A percentile compares a stretch with the other conserved stretches of the same genome.
These are phyloP conservation scores for Agriotes lineatus DNA, from an alignment of 2,888 invertebrate genomes.

Conservation along the genomic window DNA sequence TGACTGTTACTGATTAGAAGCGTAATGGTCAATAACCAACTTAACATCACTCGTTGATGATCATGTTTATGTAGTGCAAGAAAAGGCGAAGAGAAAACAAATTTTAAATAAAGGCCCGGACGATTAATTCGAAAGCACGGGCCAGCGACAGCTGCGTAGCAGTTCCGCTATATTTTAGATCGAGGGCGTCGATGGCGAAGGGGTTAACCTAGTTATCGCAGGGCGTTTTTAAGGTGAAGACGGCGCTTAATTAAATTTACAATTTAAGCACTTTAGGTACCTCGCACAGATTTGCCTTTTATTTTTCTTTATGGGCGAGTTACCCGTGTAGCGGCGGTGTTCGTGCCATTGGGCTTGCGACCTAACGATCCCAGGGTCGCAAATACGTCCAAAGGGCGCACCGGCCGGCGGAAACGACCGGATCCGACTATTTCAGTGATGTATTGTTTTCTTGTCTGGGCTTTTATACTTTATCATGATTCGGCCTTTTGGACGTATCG, in stretches of 20 bases:
- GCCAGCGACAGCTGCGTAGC: too few relatives aligned
- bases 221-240: conserved; percentile 23
- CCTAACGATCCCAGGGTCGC: conserved; percentile 42
- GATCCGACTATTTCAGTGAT: conserved; percentile 37
- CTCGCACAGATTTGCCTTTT: conserved; percentile 23
- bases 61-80: too few relatives aligned
- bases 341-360: conserved; percentile 36
- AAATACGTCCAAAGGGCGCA: conserved; percentile 40
- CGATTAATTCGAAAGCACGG: too few relatives aligned
- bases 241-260: conserved; percentile 34
- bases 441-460: conserved; percentile 42
- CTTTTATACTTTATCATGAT: conserved; percentile 44
- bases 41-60: too few relatives aligned
- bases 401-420: conserved; percentile 39
- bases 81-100: too few relatives aligned
- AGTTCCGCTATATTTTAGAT: background rate
- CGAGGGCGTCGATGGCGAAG: conserved; percentile 15
- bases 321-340: conserved; percentile 28
- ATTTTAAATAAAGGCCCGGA: too few relatives aligned
- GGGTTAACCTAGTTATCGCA: conserved; percentile 30
- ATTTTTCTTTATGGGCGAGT: conserved; percentile 29
- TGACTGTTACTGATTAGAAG: too few relatives aligned
- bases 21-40: too few relatives aligned
- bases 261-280: conserved; percentile 24
- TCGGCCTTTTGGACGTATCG: conserved; percentile 29